Evolutionary conservation across 1,140 invertebrate genomes (phyloP).

Genomic region (Coenobita brevimanus): DNA sequence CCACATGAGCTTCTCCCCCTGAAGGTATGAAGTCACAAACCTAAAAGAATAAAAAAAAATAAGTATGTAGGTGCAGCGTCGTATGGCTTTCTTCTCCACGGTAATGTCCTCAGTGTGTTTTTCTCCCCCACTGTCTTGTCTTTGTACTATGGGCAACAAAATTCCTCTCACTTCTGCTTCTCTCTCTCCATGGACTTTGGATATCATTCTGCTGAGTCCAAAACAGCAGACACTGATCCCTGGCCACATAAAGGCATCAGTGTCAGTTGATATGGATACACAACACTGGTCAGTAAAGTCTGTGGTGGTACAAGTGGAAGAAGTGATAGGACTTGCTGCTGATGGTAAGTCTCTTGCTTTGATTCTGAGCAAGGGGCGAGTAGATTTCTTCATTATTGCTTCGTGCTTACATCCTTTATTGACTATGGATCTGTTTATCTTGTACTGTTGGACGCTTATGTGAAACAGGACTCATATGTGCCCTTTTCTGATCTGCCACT

Average conservation of each 20-base stretch:
- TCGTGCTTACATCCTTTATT: conserved; percentile 47
- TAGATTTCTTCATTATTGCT: conserved; percentile 46
- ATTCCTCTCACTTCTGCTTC: too few species aligned
- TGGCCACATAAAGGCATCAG: too few species aligned
- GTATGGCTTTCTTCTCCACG: conserved; percentile 26
- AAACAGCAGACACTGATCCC: too few species aligned
- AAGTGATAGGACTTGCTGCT: not conserved
- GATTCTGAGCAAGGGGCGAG: conserved; percentile 14
- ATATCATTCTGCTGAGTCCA: too few species aligned
- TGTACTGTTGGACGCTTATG: conserved; percentile 62
- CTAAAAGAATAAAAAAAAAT: too few species aligned
- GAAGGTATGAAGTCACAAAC: conserved; percentile 53
- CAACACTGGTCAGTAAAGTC: too few species aligned
- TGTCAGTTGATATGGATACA: too few species aligned
- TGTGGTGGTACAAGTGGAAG: too few species aligned
- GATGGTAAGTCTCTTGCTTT: not conserved
- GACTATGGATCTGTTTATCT: conserved; percentile 19
- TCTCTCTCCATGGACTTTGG: too few species aligned
- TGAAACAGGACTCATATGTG: conserved; percentile 67
- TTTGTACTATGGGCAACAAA: too few species aligned
- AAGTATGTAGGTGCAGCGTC: conserved; percentile 43
- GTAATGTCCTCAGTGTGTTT: conserved; percentile 42
- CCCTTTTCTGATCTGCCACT: conserved; percentile 48
- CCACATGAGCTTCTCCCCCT: conserved; percentile 61
- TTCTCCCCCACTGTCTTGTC: conserved; percentile 38